Evolutionary conservation across 2,113 vertebrate genomes (phyloP), one percentile per base, ranked within the genome.

Genomic region (Sardina pilchardus): DNA sequence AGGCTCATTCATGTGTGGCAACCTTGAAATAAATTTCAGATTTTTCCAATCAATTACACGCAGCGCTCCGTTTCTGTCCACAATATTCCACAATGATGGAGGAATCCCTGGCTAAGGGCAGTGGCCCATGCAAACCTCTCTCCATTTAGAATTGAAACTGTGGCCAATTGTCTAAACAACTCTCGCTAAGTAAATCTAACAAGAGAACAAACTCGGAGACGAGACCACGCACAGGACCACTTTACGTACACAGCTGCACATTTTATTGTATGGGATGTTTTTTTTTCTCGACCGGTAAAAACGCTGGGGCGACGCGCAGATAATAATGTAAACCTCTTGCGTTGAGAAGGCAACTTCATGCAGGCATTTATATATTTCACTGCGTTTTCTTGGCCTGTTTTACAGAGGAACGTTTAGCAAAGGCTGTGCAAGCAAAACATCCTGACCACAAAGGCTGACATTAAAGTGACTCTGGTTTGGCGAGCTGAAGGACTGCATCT

Each of bases 381-480:
- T 75, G 48, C 80, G 82, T 81, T 84, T 84, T 82, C 30, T 84
- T 84, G 81, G 47, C 83, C 82, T 81, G 43, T 85, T 87, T 87
- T 85, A 89, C 53, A 89, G 81, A 50, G 63, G 71, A 87, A 26
- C 43, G 81, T 86, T 89, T 89, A 82, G 81, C 84, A 80, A 71
- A 85, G 39, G 84, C 87, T 81, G 86, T 50, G 84, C 53, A 87
- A 85, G 88, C 84, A 90, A 89, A 89, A 89, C 85, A 87, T 83
- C 47, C 81, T 75, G 59, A 84, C 89, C 89, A 78, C 89, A 90
- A 89, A 83, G 17, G 83, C 83, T 36, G 82, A 81, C 71, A 87
- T 90, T 78, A 87, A 87, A 89, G 86, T 53, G 83, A 80, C 78
- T 81, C 67, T 89, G 89, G 89, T 86, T 90, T 90, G 89, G 88